Conservation (phyloP, 2,888 invertebrate genomes). For the Drosophila rellima region DNA sequence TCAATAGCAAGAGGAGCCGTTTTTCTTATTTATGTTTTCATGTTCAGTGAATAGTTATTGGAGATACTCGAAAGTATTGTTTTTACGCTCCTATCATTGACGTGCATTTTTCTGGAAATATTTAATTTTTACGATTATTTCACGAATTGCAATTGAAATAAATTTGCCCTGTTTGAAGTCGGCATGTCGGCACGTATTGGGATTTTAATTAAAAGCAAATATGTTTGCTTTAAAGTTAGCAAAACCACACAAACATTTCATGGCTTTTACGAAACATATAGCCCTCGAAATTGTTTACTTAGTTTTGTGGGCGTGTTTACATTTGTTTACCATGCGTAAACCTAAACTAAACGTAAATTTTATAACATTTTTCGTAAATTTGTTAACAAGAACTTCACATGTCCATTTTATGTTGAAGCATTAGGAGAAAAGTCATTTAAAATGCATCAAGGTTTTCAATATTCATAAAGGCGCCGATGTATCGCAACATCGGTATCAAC, state of each 20-base stretch:
- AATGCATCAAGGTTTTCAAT: neutral
- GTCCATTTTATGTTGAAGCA: conserved; percentile 28
- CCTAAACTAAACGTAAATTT: conserved; percentile 31
- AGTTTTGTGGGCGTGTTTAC: conserved; percentile 35
- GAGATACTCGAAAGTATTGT: conserved; percentile 6
- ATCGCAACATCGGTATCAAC: too few species aligned
- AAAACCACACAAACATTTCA: conserved; percentile 50
- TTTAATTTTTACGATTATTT: conserved; percentile 33
- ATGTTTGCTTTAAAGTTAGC: conserved; percentile 62
- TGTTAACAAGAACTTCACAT: conserved; percentile 30
- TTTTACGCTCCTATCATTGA: neutral
- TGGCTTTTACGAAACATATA: conserved; percentile 30
- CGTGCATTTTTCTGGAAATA: conserved; percentile 18
- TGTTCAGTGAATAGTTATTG: conserved; percentile 5
- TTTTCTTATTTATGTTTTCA: neutral
- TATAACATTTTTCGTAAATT: conserved; percentile 34
- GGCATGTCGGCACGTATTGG: conserved; percentile 7
- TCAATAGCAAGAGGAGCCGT: neutral
- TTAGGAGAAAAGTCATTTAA: conserved; percentile 3
- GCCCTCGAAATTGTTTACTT: conserved; percentile 37
- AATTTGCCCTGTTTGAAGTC: conserved; percentile 21
- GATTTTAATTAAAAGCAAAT: conserved; percentile 76
- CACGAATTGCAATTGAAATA: conserved; percentile 24
- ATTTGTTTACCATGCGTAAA: conserved; percentile 26
- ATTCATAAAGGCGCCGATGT: neutral